Base-by-base conservation (phyloP, 2,797 vertebrate genomes). In the Trematocara caparti region DNA sequence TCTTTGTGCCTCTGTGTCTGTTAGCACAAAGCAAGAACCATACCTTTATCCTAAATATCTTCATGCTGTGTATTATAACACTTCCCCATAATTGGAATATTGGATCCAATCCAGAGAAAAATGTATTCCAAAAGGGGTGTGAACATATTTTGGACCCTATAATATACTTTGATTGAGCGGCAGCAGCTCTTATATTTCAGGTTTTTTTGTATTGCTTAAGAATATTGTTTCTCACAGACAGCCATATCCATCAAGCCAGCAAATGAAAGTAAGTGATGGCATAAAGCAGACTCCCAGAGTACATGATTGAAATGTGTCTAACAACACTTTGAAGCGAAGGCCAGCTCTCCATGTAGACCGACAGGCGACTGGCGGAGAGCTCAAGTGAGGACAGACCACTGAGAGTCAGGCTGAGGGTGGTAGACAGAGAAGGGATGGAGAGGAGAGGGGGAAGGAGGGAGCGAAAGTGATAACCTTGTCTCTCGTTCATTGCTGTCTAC, bases 401-500 rank as follows among this genome's bases (percentile, higher is more conserved):
- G 76, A 83, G 84, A 66, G 80, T 73, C 57, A 69, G 34, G 69
- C 83, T 71, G 82, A 89, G 83, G 83, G 89, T 50, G 85, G 85
- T 32, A 88, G 84, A 88, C 85, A 27, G 80, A 36, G 76, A 36
- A 13, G 79, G 73, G 64, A 21, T 59, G 64, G 21, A 49, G 64
- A 53, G 38, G 34, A 66, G 53, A 57, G 36, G 72, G 17, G 17
- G 57, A 19, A 36, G 32, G 32, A 80, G 24, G 47, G 82, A 81
- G 78, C 7, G 81, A 92, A 91, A 86, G 91, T 88, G 91, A 92
- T 94, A 94, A 94, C 94, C 94, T 95, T 94, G 94, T 93, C 91
- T 91, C 90, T 89, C 87, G 83, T 91, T 92, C 91, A 92, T 92
- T 94, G 90, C 90, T 90, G 92, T 92, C 92, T 93, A 90, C 92